Conservation (phyloP, 2,797 vertebrate genomes). For the Sebastes nivosus region DNA sequence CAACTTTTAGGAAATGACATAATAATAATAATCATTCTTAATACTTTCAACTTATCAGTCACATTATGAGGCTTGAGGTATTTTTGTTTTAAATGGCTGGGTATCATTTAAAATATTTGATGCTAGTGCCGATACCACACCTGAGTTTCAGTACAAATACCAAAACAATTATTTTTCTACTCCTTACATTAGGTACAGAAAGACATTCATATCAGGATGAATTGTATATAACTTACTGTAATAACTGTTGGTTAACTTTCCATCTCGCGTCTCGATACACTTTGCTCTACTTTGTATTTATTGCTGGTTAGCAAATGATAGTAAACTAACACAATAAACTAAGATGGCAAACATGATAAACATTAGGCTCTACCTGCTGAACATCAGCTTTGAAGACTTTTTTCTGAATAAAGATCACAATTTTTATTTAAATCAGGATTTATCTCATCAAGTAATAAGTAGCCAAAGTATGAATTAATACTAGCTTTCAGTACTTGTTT, state of each 20-base stretch:
- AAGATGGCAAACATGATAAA: neutral
- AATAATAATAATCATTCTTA: no score
- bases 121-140: neutral
- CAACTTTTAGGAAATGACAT: neutral
- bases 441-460: no score
- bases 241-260: neutral
- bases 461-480: no score
- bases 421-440: no score
- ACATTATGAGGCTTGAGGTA: neutral
- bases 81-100: neutral
- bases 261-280: neutral
- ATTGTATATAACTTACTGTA: neutral
- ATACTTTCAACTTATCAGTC: neutral
- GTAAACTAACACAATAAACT: neutral
- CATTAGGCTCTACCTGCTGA: neutral
- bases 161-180: neutral
- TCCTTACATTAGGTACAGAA: neutral
- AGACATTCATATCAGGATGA: neutral
- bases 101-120: neutral
- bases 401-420: neutral
- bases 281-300: neutral
- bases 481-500: no score
- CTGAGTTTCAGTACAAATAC: neutral
- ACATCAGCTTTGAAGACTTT: fast-evolving
- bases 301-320: neutral